Conservation (phyloP, 2,797 vertebrate species). For the Crocidura indochinensis region DNA sequence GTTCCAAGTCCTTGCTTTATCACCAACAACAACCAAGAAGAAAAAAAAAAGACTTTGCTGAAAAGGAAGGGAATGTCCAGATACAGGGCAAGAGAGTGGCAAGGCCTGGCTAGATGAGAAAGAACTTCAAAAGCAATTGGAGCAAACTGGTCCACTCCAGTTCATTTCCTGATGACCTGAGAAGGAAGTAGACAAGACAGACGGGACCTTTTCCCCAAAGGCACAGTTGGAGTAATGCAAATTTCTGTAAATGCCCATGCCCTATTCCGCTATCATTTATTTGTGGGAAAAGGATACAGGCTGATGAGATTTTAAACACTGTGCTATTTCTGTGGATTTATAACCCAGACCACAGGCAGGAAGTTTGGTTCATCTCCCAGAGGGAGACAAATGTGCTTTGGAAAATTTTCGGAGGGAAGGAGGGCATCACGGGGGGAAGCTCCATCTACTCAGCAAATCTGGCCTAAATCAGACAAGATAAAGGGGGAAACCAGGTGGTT, state of each 20-base stretch:
- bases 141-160: neutral
- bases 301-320: neutral
- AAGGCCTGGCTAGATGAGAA: neutral
- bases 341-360: conserved; percentile 65
- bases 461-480: neutral
- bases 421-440: conserved; percentile 48
- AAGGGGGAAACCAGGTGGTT: neutral
- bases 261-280: accelerated
- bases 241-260: neutral
- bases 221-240: neutral
- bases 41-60: neutral
- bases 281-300: neutral
- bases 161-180: neutral
- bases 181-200: neutral
- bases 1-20: neutral
- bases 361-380: conserved; percentile 73
- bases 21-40: no score
- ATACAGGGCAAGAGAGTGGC: neutral
- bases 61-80: neutral
- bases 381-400: conserved; percentile 73
- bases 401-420: conserved; percentile 77
- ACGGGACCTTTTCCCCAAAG: neutral
- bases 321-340: conserved; percentile 67
- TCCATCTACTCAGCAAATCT: neutral
- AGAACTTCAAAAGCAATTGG: neutral